Base-by-base conservation (phyloP, 2,888 invertebrate species). In the Lissonota sp. region DNA sequence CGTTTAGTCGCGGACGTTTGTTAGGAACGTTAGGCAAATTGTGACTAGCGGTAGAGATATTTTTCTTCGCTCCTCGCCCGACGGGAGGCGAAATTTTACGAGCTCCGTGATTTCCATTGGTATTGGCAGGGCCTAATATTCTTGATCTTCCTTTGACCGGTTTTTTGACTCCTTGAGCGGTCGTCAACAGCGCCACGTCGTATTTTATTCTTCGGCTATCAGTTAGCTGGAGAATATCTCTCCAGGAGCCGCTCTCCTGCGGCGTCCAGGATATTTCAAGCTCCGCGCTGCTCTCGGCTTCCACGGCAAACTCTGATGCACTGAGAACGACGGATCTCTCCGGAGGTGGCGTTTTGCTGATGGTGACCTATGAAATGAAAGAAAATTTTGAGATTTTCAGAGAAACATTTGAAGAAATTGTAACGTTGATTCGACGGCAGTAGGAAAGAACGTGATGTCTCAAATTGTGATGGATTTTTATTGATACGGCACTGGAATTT, bases 251-350 rank as follows among this genome's bases (percentile, higher is more conserved):
- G 44, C 93, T 94, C 83, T 94, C 93, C 12, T 88, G 90, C 0
- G 97, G 96, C 6, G 91, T 94, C 97, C 97, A 97, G 16, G 91
- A 89, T 87, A 97, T 92, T 53, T 94, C 94, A 85, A 97, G 92
- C 73, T 92, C 87, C 60, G 93, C 93, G 79, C 94, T 94, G 76
- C 93, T 93, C 58, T 94, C 93, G 0, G 95, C 94, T 51, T 94
- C 93, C 8, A 97, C 91, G 1, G 90, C 88, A 42, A 94, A 91
- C 89, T 94, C 93, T 78, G 93, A 93, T 93, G 94, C 94, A 62
- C 94, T 95, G 8, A 96, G 89, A 10, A 91, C 89, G 5, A 96
- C 92, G 78, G 94, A 93, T 63, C 95, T 90, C 37, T 96, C 96
- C 64, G 93, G 92, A 4, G 93, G 93, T 5, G 96, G 93, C n/a